Evolutionary conservation across 1,140 invertebrate genomes (phyloP).

Genomic region (Triops cancriformis): DNA sequence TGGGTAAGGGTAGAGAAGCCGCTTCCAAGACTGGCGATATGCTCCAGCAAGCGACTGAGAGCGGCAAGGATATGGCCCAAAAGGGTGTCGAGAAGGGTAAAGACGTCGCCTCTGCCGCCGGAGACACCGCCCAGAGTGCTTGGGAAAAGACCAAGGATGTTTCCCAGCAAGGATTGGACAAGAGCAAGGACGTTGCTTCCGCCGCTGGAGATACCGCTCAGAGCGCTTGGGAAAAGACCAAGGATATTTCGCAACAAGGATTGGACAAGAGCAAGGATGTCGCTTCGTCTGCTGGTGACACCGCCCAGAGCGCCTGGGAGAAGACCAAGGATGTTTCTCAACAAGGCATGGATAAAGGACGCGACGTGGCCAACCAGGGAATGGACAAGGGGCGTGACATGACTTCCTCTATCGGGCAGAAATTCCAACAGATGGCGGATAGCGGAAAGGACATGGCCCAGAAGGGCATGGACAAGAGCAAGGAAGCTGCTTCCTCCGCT

Average conservation of each 20-base stretch:
- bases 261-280: background rate
- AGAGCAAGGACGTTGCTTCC: too few relatives aligned
- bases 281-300: background rate
- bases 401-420: background rate
- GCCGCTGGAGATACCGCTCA: too few relatives aligned
- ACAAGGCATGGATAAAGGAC: background rate
- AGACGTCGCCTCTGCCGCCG: background rate
- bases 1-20: background rate
- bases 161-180: background rate
- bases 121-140: background rate
- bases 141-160: background rate
- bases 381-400: constrained; percentile 3
- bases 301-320: background rate
- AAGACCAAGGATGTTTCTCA: background rate
- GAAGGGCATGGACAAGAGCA: background rate
- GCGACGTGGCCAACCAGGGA: background rate
- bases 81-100: background rate
- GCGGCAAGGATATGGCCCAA: background rate
- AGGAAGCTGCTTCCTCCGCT: background rate
- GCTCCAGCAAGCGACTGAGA: background rate
- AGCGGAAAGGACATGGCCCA: background rate
- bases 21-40: background rate
- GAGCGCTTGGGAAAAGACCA: too few relatives aligned
- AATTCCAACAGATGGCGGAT: background rate
- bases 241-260: background rate